phyloP scores from a whole-genome alignment of 1,140 invertebrate species.

The Nasonia vitripennis region DNA sequence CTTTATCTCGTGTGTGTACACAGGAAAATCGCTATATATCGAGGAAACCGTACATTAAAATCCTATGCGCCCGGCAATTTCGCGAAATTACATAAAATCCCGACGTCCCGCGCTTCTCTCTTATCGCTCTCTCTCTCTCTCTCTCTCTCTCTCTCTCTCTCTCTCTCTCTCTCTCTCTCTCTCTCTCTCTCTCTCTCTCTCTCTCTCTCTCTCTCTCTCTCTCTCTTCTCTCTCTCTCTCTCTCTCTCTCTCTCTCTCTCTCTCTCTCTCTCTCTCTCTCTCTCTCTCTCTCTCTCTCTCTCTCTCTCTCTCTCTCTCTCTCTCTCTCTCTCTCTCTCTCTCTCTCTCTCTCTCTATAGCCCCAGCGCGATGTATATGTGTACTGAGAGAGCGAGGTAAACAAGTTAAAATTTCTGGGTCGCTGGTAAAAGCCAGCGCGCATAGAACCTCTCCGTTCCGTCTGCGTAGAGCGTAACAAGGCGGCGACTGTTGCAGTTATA shows the following conservation, averaged over 20 bases:
- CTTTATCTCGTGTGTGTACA: background rate
- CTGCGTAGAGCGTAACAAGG: constrained; percentile 22
- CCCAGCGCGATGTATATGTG: background rate
- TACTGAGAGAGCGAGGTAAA: background rate
- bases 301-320: no score
- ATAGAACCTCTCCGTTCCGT: background rate
- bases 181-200: no score
- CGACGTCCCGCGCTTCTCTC: background rate
- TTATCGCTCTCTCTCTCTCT: background rate
- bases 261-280: no score
- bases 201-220: no score
- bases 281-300: no score
- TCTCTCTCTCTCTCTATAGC: no score
- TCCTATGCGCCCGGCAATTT: background rate
- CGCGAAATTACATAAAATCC: background rate
- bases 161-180: no score
- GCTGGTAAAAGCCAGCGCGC: background rate
- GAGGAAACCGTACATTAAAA: background rate
- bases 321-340: no score
- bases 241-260: no score
- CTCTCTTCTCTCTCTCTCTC: no score
- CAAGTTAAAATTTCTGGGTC: background rate
- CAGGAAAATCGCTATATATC: background rate
- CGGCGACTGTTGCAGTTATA: background rate
- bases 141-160: no score